These are phyloP conservation scores for Melanotaenia nigrans DNA, from an alignment of 2,797 vertebrate species.

Conservation along the genomic window DNA sequence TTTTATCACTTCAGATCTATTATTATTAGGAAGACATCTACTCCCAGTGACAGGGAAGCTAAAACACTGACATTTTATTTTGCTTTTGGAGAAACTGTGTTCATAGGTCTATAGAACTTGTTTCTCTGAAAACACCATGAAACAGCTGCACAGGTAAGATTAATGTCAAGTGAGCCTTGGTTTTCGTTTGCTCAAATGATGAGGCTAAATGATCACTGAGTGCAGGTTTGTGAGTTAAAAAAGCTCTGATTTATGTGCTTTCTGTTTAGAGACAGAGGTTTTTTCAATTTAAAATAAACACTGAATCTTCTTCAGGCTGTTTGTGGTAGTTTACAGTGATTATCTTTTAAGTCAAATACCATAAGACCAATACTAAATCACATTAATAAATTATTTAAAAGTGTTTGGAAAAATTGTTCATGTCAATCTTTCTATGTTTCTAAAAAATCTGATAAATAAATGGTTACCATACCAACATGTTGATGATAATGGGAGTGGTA, in stretches of 20 bases:
- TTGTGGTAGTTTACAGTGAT: not conserved
- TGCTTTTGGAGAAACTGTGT: constrained; percentile 12
- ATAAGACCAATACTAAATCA: too few relatives aligned
- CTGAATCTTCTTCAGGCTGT: not conserved
- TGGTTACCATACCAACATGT: not conserved
- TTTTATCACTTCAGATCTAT: constrained; percentile 7
- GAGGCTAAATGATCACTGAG: not conserved
- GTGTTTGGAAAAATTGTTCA: too few relatives aligned
- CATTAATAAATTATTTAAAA: too few relatives aligned
- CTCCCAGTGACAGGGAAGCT: constrained; percentile 1
- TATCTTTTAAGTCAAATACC: too few relatives aligned
- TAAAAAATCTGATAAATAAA: not conserved
- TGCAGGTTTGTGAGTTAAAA: not conserved
- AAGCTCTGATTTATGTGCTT: not conserved
- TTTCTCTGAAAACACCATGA: not conserved
- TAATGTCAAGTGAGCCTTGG: too few relatives aligned
- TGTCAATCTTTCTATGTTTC: not conserved
- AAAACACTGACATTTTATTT: constrained; percentile 45
- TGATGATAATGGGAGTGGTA: not conserved
- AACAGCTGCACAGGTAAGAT: constrained; percentile 15
- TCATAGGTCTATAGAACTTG: constrained; percentile 16
- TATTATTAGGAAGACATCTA: constrained; percentile 11
- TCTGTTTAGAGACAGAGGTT: not conserved
- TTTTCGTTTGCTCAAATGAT: constrained; percentile 10
- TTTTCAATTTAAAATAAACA: not conserved